These are phyloP conservation scores for Itoplectis maculator DNA, from an alignment of 2,888 invertebrate species.

Conservation along the genomic window DNA sequence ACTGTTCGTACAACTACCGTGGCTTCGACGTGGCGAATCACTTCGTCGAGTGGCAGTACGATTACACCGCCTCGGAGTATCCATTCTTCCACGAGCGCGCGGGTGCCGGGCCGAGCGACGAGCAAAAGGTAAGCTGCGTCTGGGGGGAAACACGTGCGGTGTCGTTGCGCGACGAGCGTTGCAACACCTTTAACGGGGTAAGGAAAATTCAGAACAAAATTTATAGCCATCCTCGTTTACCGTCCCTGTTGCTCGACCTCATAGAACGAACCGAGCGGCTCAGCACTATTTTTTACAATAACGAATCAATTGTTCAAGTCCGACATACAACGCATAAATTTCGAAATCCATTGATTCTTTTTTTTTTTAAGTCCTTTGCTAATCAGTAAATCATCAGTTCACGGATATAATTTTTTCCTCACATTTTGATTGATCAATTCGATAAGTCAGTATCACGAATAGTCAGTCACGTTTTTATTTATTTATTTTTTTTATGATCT, in stretches of 20 bases:
- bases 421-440: background rate
- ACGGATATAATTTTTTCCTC: slow-evolving; percentile 27
- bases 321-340: background rate
- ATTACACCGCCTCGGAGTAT: slow-evolving; percentile 91
- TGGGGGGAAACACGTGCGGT: slow-evolving; percentile 67
- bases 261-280: background rate
- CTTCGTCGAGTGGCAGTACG: slow-evolving; percentile 96
- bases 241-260: slow-evolving; percentile 1
- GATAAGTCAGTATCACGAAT: slow-evolving; percentile 6
- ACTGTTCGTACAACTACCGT: slow-evolving; percentile 97
- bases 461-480: slow-evolving; percentile 28
- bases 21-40: slow-evolving; percentile 98
- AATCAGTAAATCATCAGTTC: slow-evolving; percentile 1
- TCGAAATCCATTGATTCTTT: background rate
- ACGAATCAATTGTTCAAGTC: background rate
- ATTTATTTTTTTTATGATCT: background rate
- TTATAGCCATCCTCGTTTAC: slow-evolving; percentile 43
- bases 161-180: slow-evolving; percentile 31
- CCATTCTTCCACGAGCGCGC: slow-evolving; percentile 91
- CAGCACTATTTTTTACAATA: background rate
- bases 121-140: slow-evolving; percentile 89
- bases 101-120: slow-evolving; percentile 90
- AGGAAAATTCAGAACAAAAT: slow-evolving; percentile 65
- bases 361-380: background rate
- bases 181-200: slow-evolving; percentile 68